phyloP scores from a whole-genome alignment of 2,113 vertebrate species.

The Oryctolagus cuniculus region DNA sequence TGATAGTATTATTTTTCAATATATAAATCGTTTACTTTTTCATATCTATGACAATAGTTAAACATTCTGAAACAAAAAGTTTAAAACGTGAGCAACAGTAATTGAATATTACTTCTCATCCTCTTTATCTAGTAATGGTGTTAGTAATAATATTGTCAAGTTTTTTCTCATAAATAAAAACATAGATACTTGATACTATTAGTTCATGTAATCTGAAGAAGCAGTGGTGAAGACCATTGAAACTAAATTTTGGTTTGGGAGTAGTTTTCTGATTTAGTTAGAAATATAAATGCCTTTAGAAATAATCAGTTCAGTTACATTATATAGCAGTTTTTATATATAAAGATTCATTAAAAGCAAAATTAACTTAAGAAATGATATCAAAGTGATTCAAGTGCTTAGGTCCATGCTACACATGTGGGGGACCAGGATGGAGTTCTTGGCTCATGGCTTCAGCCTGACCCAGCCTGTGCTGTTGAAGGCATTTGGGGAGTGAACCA shows the following conservation, averaged over 20 bases:
- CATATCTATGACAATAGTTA: not conserved
- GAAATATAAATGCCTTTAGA: slow-evolving; percentile 19
- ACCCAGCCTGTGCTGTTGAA: no score
- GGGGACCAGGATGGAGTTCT: no score
- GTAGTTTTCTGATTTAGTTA: not conserved
- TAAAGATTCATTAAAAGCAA: slow-evolving; percentile 52
- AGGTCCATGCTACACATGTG: no score
- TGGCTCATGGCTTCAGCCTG: no score
- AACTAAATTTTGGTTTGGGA: slow-evolving; percentile 35
- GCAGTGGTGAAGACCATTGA: not conserved
- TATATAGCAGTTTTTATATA: not conserved
- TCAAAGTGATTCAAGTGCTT: not conserved
- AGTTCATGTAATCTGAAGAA: not conserved
- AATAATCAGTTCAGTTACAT: not conserved
- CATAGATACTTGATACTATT: not conserved
- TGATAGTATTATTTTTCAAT: slow-evolving; percentile 5
- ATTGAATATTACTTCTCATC: not conserved
- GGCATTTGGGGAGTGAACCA: no score
- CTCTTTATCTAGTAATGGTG: not conserved
- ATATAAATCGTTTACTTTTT: not conserved
- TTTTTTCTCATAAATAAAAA: not conserved
- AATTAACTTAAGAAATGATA: slow-evolving; percentile 1
- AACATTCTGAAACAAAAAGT: not conserved
- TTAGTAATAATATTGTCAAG: no score
- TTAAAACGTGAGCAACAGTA: not conserved